Percentiles rank a stretch among this genome's conserved stretches.
Conservation (phyloP, 2,888 invertebrate genomes). For the Lasioglossum figueresi region DNA sequence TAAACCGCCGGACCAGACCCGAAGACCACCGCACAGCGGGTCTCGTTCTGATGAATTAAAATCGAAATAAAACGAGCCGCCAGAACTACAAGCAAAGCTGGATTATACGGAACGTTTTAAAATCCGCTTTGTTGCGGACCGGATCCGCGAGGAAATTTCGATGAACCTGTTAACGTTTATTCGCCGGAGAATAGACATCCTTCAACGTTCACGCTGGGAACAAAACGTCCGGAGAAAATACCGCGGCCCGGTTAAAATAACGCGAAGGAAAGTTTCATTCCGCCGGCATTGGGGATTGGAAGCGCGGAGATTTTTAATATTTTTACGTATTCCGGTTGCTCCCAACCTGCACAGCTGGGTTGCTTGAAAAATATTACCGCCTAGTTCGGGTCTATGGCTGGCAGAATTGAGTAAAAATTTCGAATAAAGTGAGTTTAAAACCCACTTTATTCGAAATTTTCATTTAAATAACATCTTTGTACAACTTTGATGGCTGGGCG, state of each 20-base stretch:
- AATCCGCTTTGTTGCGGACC: not conserved
- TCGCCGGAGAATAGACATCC: not conserved
- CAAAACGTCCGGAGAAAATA: not conserved
- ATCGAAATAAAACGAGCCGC: not conserved
- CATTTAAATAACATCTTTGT: too few relatives aligned
- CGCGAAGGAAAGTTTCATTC: not conserved
- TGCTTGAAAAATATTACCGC: not conserved
- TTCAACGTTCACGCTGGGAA: not conserved
- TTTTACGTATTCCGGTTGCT: not conserved
- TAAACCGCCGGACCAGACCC: not conserved
- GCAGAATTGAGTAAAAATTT: too few relatives aligned
- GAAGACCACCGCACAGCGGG: not conserved
- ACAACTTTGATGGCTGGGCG: too few relatives aligned
- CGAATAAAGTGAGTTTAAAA: too few relatives aligned
- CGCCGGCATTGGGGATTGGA: not conserved
- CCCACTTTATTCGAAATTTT: too few relatives aligned
- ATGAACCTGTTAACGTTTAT: constrained; percentile 1
- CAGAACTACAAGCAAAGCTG: not conserved
- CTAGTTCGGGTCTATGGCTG: not conserved
- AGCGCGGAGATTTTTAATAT: not conserved
- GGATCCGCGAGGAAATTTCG: not conserved
- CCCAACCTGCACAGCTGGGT: not conserved
- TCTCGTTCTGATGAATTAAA: not conserved
- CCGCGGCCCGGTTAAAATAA: not conserved
- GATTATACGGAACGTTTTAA: not conserved